phyloP scores from a whole-genome alignment of 2,888 invertebrate species.

The Habrosyne pyritoides region DNA sequence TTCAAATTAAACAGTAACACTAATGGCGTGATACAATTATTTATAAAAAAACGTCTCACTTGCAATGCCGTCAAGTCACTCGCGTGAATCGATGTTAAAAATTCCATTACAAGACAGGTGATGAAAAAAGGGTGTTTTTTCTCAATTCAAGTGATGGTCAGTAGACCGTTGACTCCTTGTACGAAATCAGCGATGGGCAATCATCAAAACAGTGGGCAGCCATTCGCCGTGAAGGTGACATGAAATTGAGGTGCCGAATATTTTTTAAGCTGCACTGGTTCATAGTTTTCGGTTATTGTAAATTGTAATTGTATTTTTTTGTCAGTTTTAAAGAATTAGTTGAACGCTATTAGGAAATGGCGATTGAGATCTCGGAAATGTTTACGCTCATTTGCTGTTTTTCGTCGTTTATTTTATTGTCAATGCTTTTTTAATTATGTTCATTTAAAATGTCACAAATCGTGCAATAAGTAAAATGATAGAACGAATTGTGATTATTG shows the following conservation, averaged over 20 bases:
- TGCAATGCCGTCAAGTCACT: slow-evolving; percentile 24
- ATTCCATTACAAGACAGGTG: slow-evolving; percentile 12
- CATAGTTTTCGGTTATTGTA: neutral
- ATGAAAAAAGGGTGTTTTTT: slow-evolving; percentile 32
- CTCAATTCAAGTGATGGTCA: slow-evolving; percentile 13
- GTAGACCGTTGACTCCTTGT: slow-evolving; percentile 39
- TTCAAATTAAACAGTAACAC: neutral
- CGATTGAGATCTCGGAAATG: neutral
- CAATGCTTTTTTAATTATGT: no score
- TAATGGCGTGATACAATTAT: neutral
- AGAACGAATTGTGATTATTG: no score
- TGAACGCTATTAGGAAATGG: neutral
- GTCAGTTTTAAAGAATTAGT: neutral
- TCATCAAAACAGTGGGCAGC: slow-evolving; percentile 27
- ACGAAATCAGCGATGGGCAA: slow-evolving; percentile 46
- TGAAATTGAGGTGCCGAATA: slow-evolving; percentile 9
- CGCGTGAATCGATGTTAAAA: slow-evolving; percentile 31
- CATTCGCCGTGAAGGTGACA: slow-evolving; percentile 38
- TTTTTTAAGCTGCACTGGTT: neutral
- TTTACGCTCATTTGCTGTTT: neutral
- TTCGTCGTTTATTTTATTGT: no score
- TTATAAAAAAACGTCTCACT: slow-evolving; percentile 11
- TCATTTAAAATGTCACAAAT: no score
- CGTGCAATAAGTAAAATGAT: no score
- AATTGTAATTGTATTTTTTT: neutral